Evolutionary conservation across 1,140 invertebrate species (phyloP).

Genomic region (Conopomorpha cramerella): DNA sequence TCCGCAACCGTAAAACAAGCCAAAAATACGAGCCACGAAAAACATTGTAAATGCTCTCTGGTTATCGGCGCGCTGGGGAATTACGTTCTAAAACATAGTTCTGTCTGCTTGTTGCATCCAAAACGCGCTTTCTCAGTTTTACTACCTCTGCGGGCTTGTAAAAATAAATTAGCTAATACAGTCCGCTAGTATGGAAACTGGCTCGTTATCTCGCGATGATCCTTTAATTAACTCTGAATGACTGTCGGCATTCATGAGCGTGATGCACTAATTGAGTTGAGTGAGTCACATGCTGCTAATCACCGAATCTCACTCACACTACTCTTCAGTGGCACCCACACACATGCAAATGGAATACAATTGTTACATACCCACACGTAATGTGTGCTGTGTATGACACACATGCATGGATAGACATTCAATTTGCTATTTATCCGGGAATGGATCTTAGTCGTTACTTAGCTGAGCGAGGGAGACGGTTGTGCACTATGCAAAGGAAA

Average conservation of each 20-base stretch:
- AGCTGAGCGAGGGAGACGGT: slow-evolving; percentile 47
- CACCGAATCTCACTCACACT: not conserved
- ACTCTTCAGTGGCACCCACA: not conserved
- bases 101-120: slow-evolving; percentile 40
- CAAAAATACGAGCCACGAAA: slow-evolving; percentile 57
- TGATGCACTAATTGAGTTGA: not conserved
- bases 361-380: slow-evolving; percentile 4
- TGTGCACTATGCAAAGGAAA: slow-evolving; percentile 43
- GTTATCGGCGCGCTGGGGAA: slow-evolving; percentile 40
- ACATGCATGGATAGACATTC: slow-evolving; percentile 34
- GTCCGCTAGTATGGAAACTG: too few relatives aligned
- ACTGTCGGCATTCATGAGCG: too few relatives aligned
- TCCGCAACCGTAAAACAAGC: slow-evolving; percentile 47
- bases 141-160: slow-evolving; percentile 8
- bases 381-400: slow-evolving; percentile 9
- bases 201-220: too few relatives aligned
- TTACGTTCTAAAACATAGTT: slow-evolving; percentile 55
- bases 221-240: too few relatives aligned
- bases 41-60: slow-evolving; percentile 54
- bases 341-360: not conserved
- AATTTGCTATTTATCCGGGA: slow-evolving; percentile 61
- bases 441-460: slow-evolving; percentile 61
- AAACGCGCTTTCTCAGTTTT: slow-evolving; percentile 35
- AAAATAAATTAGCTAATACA: slow-evolving; percentile 28
- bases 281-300: not conserved